Percentiles rank a stretch among this genome's conserved stretches.
Evolutionary conservation across 2,113 vertebrate species (phyloP).

Genomic region (Oreocharis arfaki): DNA sequence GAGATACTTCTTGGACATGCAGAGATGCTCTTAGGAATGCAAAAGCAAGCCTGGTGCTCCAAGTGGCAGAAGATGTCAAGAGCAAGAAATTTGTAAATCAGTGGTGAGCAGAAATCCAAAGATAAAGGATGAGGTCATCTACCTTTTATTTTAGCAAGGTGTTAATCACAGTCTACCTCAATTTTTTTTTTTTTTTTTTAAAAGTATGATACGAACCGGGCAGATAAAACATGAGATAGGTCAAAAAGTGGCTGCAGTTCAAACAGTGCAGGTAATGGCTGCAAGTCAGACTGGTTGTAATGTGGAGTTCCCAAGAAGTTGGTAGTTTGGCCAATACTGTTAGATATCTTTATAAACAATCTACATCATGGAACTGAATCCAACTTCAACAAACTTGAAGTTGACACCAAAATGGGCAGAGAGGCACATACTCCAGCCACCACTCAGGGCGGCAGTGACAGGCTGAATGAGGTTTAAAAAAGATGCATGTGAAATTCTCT

Average conservation of each 20-base stretch:
- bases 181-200: neutral
- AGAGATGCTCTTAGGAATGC: neutral
- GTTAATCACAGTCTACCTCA: neutral
- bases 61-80: neutral
- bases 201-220: neutral
- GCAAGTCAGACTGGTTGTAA: neutral
- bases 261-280: neutral
- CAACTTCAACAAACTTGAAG: neutral
- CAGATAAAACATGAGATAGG: neutral
- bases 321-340: neutral
- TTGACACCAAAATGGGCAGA: neutral
- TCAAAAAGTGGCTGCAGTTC: neutral
- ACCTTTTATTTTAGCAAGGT: neutral
- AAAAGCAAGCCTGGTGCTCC: neutral
- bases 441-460: neutral
- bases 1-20: neutral
- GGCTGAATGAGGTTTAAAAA: neutral
- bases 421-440: neutral
- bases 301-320: neutral
- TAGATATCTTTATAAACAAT: neutral
- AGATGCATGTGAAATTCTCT: neutral
- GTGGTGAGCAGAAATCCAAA: neutral
- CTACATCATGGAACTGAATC: neutral
- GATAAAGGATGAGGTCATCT: neutral
- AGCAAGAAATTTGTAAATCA: neutral